These are phyloP conservation scores for Oreochromis tanganicae DNA, from an alignment of 2,113 vertebrate genomes.

Conservation along the genomic window DNA sequence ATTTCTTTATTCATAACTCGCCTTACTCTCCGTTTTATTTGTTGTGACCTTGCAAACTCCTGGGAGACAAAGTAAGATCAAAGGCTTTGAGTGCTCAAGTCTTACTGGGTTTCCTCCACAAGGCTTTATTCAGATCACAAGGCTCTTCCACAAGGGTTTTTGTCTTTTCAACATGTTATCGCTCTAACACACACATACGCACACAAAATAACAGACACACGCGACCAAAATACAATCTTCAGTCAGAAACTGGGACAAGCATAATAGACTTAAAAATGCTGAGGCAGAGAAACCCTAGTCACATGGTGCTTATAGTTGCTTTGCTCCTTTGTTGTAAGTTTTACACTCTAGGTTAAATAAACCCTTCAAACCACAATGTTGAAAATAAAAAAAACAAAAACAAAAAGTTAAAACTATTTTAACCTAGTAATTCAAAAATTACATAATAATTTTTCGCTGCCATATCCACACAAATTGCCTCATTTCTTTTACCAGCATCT, in stretches of 20 bases:
- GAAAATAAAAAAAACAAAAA: background rate
- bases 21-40: background rate
- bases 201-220: background rate
- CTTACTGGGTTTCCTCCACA: background rate
- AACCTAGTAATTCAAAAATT: background rate
- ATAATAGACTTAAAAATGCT: conserved; percentile 25
- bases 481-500: background rate
- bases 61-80: background rate
- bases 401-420: background rate
- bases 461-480: background rate
- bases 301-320: background rate
- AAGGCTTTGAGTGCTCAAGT: background rate
- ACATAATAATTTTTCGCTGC: background rate
- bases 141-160: background rate
- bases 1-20: background rate
- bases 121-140: conserved; percentile 25
- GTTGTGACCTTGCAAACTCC: conserved; percentile 16
- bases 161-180: conserved; percentile 36
- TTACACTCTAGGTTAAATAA: background rate
- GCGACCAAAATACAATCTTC: background rate
- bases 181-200: background rate
- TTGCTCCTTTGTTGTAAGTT: background rate
- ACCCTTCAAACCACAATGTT: background rate
- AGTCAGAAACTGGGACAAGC: conserved; percentile 10
- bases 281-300: background rate